Evolutionary conservation across 1,140 invertebrate genomes (phyloP), one percentile per base, ranked within the genome.

Genomic region (Macrobrachium rosenbergii): DNA sequence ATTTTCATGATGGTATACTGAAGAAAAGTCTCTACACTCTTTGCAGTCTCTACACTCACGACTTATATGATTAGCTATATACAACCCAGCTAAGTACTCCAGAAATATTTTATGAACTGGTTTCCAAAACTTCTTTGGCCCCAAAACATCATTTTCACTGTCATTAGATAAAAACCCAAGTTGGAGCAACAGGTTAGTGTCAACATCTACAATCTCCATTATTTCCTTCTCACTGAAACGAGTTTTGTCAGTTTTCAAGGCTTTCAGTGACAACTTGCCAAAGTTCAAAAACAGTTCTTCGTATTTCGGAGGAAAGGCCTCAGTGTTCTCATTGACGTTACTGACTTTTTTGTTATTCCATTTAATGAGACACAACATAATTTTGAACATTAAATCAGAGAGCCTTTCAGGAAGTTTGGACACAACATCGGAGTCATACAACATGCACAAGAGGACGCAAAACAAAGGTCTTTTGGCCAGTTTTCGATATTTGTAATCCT

Each of bases 401-500:
- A 87, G 87, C 17, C 81, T 85, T 37, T 89, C 86, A 2, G 89
- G 89, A 21, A 89, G 89, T 83, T 89, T 87, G 16, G 90, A 88
- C 43, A 91, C 91, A 21, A 89, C 90, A 7, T 90, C 91, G 58
- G 91, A 92, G 89, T 93, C 92, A 82, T 93, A 93, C 0, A 93
- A 91, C 59, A 92, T 91, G 85, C 93, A 94, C 12, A 94, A 91
- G 90, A 93, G 91, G 23, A 94, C 91, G 91, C 93, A 94, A 75
- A 94, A 93, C 0, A 93, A 91, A 5, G 93, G 93, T 88, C 93
- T 93, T 85, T 93, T 92, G 2, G 92, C 93, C 21, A 94, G 90
- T 45, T 92, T 91, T 82, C 91, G 78, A 78, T 90, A 89, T 59
- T 87, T 88, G 5, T 80, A 85, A 45, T 90, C 88, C 45, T 91